Base-by-base conservation (phyloP, 2,113 vertebrate genomes). In the Aspiorhynchus laticeps region DNA sequence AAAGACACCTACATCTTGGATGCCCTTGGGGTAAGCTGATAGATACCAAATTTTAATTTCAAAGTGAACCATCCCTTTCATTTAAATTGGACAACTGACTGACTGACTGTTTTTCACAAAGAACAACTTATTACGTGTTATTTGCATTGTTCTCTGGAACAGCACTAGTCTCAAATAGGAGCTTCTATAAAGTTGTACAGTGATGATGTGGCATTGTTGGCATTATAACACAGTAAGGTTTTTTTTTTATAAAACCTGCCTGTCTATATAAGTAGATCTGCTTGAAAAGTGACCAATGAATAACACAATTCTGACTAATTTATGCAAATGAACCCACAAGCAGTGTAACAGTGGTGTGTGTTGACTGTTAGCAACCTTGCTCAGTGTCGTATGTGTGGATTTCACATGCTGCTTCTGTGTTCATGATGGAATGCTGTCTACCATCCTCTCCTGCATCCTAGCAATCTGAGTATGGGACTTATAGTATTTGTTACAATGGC, bases 381-480 rank as follows among this genome's bases (percentile, higher is more conserved):
- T 63, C 33, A 26, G 38, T 65, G 77, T 83, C 14, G 51, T 82
- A 73, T 80, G 87, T 83, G 56, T 87, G 73, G 71, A 79, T 71
- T 67, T 77, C 86, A 77, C 31, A 9, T 63, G 3, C 63, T 82
- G 84, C 90, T 88, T 86, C 86, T 86, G 90, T 36, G 14, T 65
- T 74, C 3, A 28, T 77, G 38, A 48, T 38, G 71, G 56, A 43
- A 85, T 3, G 2, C 36, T 61, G 41, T 59, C 53, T 2, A 61
- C 10, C 10, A 4, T 63, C 9, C 36, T 46, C 14, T 71, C 65
- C 83, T 75, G 10, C 11, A 21, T 65, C 38, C 56, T 36, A 12
- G 1, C 15, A 48, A 17, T 65, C 43, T 51, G n/a, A 61, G 28
- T 71, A 36, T 9, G 14, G 56, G 51, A 56, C 11, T 80, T 59